Conservation (phyloP, 2,888 invertebrate species). For the Euplagia quadripunctaria region DNA sequence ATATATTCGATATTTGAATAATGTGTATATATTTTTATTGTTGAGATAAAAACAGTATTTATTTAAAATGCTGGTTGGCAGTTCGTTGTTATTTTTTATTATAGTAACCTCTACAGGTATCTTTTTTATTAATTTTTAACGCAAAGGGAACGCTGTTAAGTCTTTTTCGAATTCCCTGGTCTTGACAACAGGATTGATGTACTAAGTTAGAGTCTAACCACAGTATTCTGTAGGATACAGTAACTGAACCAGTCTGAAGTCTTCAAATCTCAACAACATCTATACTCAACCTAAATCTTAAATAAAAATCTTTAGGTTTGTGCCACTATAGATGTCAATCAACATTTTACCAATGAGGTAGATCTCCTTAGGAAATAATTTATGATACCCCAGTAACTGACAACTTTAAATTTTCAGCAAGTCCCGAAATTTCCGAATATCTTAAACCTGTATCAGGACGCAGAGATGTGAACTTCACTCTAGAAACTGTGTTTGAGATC, state of each 20-base stretch:
- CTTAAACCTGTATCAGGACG: not conserved
- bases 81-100: not conserved
- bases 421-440: slow-evolving; percentile 1
- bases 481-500: not conserved
- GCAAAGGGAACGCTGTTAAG: not conserved
- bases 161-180: too few relatives aligned
- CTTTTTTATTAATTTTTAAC: not conserved
- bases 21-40: not conserved
- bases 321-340: too few relatives aligned
- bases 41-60: not conserved
- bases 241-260: not conserved
- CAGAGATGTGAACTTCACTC: not conserved
- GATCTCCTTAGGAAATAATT: too few relatives aligned
- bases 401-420: not conserved
- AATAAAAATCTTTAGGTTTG: too few relatives aligned
- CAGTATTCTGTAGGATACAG: too few relatives aligned
- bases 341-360: too few relatives aligned
- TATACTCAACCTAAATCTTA: too few relatives aligned
- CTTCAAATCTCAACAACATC: too few relatives aligned
- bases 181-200: too few relatives aligned
- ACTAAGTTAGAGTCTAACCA: too few relatives aligned
- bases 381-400: not conserved
- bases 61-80: slow-evolving; percentile 1
- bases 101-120: not conserved
- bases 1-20: not conserved